These are phyloP conservation scores for Eilema depressum DNA, from an alignment of 2,888 invertebrate species.

Conservation along the genomic window DNA sequence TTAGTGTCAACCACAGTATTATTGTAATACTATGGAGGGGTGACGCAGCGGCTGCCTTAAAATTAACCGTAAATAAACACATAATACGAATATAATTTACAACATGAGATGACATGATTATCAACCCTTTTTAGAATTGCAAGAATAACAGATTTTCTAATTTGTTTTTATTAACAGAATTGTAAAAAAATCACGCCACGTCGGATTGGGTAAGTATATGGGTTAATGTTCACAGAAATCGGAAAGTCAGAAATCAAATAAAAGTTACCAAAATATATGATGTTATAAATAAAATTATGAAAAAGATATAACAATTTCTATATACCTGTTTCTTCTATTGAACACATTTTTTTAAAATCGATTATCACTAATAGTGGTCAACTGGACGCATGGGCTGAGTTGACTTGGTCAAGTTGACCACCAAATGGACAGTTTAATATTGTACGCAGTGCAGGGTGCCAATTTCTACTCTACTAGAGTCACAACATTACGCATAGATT, in stretches of 20 bases:
- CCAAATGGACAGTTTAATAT: neutral
- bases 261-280: too few relatives aligned
- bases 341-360: neutral
- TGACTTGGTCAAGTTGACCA: neutral
- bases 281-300: too few relatives aligned
- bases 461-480: neutral
- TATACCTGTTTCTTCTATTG: too few relatives aligned
- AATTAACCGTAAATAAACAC: neutral
- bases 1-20: neutral
- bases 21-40: too few relatives aligned
- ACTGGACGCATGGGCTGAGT: neutral
- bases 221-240: neutral
- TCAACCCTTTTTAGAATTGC: neutral
- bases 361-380: neutral
- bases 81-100: neutral
- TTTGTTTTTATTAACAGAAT: neutral
- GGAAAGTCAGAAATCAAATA: too few relatives aligned
- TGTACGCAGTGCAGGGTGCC: neutral
- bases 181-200: neutral
- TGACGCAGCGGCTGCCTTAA: neutral
- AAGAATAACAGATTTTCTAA: neutral
- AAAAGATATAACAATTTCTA: too few relatives aligned
- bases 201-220: neutral
- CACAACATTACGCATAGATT: neutral
- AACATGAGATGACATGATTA: neutral